phyloP scores from a whole-genome alignment of 2,888 invertebrate genomes.

The Alitta virens region DNA sequence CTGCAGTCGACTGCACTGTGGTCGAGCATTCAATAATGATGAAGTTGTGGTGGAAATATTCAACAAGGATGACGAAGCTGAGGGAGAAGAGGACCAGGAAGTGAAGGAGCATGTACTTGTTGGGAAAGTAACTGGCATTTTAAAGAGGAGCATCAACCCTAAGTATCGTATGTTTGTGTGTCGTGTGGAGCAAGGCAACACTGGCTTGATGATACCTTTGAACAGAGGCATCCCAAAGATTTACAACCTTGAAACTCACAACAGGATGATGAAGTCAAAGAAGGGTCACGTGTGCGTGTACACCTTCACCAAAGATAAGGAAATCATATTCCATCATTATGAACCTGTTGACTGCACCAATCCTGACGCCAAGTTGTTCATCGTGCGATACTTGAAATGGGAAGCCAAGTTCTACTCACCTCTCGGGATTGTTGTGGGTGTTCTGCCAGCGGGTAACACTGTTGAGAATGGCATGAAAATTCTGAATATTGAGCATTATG shows the following conservation, averaged over 20 bases:
- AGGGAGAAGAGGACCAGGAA: conserved; percentile 4
- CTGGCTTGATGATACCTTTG: conserved; percentile 44
- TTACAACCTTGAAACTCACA: conserved; percentile 34
- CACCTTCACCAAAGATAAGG: conserved; percentile 31
- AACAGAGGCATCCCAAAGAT: conserved; percentile 39
- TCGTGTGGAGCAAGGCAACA: conserved; percentile 35
- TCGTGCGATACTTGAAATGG: conserved; percentile 48
- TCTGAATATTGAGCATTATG: conserved; percentile 39
- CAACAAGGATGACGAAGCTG: conserved; percentile 20
- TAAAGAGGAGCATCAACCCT: conserved; percentile 37
- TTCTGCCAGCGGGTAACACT: conserved; percentile 33
- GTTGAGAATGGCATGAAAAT: conserved; percentile 35
- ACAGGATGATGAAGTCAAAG: conserved; percentile 27
- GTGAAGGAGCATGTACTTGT: conserved; percentile 15
- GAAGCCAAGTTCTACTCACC: conserved; percentile 37
- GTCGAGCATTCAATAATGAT: conserved; percentile 43
- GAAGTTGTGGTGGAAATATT: conserved; percentile 45
- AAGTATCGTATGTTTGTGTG: conserved; percentile 43
- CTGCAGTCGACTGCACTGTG: conserved; percentile 33
- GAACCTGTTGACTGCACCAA: conserved; percentile 35
- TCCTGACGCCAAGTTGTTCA: conserved; percentile 38
- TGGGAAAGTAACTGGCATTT: conserved; percentile 43
- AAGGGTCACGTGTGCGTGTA: conserved; percentile 40
- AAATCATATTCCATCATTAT: conserved; percentile 38
- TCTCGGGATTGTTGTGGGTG: conserved; percentile 45